Evolutionary conservation across 2,888 invertebrate species (phyloP), one percentile per base, ranked within the genome.

Genomic region (Erynnis tages): DNA sequence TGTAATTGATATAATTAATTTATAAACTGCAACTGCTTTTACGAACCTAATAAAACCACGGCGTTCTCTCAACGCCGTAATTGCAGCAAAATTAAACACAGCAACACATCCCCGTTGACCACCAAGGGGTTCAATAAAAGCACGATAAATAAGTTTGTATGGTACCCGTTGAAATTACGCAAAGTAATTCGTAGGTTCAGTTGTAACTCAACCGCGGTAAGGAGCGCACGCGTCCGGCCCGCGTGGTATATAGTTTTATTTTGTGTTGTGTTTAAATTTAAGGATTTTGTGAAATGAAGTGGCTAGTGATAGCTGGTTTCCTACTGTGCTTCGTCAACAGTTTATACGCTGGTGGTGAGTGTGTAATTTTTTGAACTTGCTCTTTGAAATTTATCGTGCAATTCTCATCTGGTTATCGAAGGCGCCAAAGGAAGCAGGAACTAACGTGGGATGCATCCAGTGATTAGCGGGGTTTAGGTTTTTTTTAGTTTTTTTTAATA

Each of bases 251-350:
- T 61, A 65, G 55, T 66, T 61, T 35, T 34, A 43, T 63, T 62
- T 69, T 71, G 77, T 79, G 75, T 72, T 73, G 80, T 76, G 73
- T 67, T 54, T 57, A 57, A 52, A 50, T 58, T 55, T 69, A 66
- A 69, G 64, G 64, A 66, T 71, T 71, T 63, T 71, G 84, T 87
- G 84, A 71, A 63, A 88, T 88, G 87, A 78, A 76, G 81, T 87
- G 83, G 76, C 63, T 76, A 59, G 66, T 82, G 63, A 60, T 79
- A 60, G 67, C 73, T 58, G 67, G 76, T 69, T 69, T 80, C 55
- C 54, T 85, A 62, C 68, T 79, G 67, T 79, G 74, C 62, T 65
- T 78, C 65, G 69, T 71, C 63, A 67, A 72, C 59, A 66, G 66
- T 56, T 72, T 73, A 59, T 69, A 73, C 29, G 77, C 76, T 19